Percentiles rank a stretch among this genome's conserved stretches.
phyloP scores from a whole-genome alignment of 2,888 invertebrate species.

The Apotomis capreana region DNA sequence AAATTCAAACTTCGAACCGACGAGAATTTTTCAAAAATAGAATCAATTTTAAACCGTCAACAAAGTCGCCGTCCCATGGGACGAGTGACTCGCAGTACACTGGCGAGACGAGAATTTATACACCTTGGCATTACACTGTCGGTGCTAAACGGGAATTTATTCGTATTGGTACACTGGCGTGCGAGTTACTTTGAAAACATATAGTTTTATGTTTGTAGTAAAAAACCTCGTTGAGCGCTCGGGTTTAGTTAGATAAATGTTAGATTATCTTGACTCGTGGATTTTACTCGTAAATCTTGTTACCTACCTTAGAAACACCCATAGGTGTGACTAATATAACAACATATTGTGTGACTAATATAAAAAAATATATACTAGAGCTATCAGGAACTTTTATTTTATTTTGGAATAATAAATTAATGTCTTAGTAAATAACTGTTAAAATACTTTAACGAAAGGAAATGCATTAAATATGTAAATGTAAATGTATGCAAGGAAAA shows the following conservation, averaged over 20 bases:
- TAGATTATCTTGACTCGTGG: slow-evolving; percentile 15
- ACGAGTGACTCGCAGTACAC: slow-evolving; percentile 27
- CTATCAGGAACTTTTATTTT: too few species aligned
- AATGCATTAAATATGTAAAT: too few species aligned
- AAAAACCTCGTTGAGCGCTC: slow-evolving; percentile 9
- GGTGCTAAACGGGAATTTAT: slow-evolving; percentile 36
- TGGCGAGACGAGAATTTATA: slow-evolving; percentile 36
- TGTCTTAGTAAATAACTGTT: too few species aligned
- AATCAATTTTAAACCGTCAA: slow-evolving; percentile 31
- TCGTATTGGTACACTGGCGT: slow-evolving; percentile 30
- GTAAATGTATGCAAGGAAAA: too few species aligned
- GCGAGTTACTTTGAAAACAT: slow-evolving; percentile 20
- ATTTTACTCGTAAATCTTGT: slow-evolving; percentile 8
- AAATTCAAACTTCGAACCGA: background rate
- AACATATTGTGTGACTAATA: too few species aligned
- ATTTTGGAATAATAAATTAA: too few species aligned
- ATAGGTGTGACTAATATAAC: background rate
- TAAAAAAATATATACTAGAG: too few species aligned
- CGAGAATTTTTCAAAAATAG: slow-evolving; percentile 25
- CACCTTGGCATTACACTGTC: slow-evolving; percentile 28
- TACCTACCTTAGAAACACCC: background rate
- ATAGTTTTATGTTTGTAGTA: slow-evolving; percentile 29
- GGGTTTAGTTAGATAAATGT: slow-evolving; percentile 20
- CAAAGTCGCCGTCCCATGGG: slow-evolving; percentile 26
- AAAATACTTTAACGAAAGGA: too few species aligned